Percentiles rank a stretch among this genome's conserved stretches.
These are phyloP conservation scores for Pteromalus puparum DNA, from an alignment of 1,140 invertebrate species.

Conservation along the genomic window DNA sequence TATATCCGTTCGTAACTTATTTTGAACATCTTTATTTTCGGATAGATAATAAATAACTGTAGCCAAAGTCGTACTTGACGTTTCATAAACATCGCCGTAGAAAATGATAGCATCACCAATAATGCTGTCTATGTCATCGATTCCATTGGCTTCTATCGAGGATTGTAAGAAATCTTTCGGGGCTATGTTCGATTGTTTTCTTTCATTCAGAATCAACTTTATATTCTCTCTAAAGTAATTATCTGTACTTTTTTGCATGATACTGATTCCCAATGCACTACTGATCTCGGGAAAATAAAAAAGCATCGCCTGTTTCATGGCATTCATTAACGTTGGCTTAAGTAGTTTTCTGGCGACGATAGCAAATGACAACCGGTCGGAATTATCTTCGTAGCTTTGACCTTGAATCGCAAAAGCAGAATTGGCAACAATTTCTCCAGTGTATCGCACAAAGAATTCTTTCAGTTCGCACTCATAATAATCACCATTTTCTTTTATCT, in stretches of 20 bases:
- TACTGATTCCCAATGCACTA: background rate
- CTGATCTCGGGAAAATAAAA: slow-evolving; percentile 31
- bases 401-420: slow-evolving; percentile 72
- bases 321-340: background rate
- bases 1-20: slow-evolving; percentile 74
- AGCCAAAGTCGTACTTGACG: slow-evolving; percentile 70
- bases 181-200: background rate
- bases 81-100: slow-evolving; percentile 73
- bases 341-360: slow-evolving; percentile 58
- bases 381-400: slow-evolving; percentile 52
- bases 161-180: slow-evolving; percentile 62
- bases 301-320: slow-evolving; percentile 7
- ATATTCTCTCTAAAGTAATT: slow-evolving; percentile 54
- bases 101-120: slow-evolving; percentile 60
- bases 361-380: slow-evolving; percentile 31
- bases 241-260: slow-evolving; percentile 40
- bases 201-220: slow-evolving; percentile 29
- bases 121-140: slow-evolving; percentile 51
- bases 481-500: background rate
- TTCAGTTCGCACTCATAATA: slow-evolving; percentile 62
- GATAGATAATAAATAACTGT: slow-evolving; percentile 63
- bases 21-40: slow-evolving; percentile 71
- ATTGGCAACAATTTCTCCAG: slow-evolving; percentile 74
- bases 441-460: slow-evolving; percentile 68
- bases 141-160: slow-evolving; percentile 54